phyloP scores from a whole-genome alignment of 1,140 invertebrate genomes.

The Euschistus heros region DNA sequence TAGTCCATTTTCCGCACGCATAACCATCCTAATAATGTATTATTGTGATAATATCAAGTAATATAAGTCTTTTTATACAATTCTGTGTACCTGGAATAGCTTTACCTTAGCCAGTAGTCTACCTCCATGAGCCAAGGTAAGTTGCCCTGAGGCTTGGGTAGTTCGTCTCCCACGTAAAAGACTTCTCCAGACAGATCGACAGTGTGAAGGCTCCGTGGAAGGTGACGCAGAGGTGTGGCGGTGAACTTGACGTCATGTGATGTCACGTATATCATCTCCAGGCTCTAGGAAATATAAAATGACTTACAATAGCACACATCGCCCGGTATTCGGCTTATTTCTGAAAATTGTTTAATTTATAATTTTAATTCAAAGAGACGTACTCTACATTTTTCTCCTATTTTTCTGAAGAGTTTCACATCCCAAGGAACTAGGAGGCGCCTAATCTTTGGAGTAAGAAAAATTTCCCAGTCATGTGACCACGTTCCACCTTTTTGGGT shows the following conservation, averaged over 20 bases:
- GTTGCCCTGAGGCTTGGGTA: background rate
- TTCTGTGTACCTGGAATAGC: too few relatives aligned
- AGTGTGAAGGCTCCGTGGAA: constrained; percentile 21
- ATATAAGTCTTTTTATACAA: too few relatives aligned
- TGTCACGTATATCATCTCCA: constrained; percentile 18
- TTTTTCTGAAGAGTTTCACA: constrained; percentile 16
- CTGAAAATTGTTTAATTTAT: too few relatives aligned
- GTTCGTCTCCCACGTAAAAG: constrained; percentile 19
- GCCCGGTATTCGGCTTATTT: too few relatives aligned
- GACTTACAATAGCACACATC: too few relatives aligned
- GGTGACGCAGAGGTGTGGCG: background rate
- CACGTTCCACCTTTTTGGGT: background rate
- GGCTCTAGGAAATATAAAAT: constrained; percentile 14
- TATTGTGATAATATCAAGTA: too few relatives aligned
- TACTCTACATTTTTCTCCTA: constrained; percentile 24
- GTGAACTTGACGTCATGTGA: constrained; percentile 21
- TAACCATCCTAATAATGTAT: too few relatives aligned
- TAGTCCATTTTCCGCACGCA: too few relatives aligned
- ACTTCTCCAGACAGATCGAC: constrained; percentile 28
- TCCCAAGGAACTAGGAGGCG: constrained; percentile 22
- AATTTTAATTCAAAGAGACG: too few relatives aligned
- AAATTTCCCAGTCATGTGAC: constrained; percentile 17
- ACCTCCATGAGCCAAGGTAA: constrained; percentile 25
- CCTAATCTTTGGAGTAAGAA: constrained; percentile 25
- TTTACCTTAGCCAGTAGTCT: constrained; percentile 24